Conservation (phyloP, 2,113 vertebrate genomes). For the Oreochromis aureus region DNA sequence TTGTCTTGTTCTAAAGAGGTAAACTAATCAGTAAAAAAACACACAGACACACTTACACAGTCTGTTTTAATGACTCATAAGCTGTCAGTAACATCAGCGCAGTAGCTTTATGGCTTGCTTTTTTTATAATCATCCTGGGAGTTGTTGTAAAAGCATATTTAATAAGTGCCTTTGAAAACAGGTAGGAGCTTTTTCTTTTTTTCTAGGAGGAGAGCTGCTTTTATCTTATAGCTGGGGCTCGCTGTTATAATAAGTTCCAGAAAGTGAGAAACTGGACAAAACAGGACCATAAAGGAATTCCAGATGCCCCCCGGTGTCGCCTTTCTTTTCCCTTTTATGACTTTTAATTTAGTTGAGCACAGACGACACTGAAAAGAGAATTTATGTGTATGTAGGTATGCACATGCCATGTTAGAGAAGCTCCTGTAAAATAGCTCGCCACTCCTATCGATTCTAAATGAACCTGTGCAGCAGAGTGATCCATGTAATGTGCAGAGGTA, state of each 20-base stretch:
- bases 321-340: neutral
- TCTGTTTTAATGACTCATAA: conserved; percentile 43
- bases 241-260: conserved; percentile 29
- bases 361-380: neutral
- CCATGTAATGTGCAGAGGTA: neutral
- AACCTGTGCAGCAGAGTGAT: neutral
- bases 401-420: neutral
- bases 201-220: neutral
- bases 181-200: neutral
- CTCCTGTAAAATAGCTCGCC: neutral
- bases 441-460: neutral
- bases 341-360: conserved; percentile 3
- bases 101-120: neutral
- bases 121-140: conserved; percentile 31
- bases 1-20: conserved; percentile 22
- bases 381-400: neutral
- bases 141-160: conserved; percentile 46
- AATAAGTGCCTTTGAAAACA: conserved; percentile 43
- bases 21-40: conserved; percentile 45
- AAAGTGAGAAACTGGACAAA: conserved; percentile 27
- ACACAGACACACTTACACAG: neutral
- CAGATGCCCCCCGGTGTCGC: neutral
- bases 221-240: conserved; percentile 11
- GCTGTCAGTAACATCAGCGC: conserved; percentile 48
- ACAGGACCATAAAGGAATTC: conserved; percentile 21